Percentiles rank a stretch among this genome's conserved stretches.
Evolutionary conservation across 2,797 vertebrate genomes (phyloP).

Genomic region (Lepus oiostolus): DNA sequence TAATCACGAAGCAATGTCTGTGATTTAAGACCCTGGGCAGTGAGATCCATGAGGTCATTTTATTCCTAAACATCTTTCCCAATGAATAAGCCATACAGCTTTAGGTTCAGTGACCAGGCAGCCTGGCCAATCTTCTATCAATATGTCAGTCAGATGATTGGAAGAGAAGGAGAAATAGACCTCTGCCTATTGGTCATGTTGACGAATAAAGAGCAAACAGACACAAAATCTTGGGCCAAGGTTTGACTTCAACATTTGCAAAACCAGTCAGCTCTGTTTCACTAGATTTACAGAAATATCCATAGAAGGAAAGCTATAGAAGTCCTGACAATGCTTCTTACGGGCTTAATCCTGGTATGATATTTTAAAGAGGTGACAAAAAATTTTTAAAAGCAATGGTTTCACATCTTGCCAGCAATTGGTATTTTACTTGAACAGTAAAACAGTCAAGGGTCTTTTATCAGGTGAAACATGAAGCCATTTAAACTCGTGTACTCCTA

Average conservation of each 20-base stretch:
- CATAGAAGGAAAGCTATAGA: slow-evolving; percentile 50
- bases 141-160: slow-evolving; percentile 63
- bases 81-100: slow-evolving; percentile 31
- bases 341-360: background rate
- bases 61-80: background rate
- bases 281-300: slow-evolving; percentile 64
- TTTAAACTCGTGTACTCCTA: background rate
- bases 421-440: slow-evolving; percentile 30
- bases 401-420: slow-evolving; percentile 66
- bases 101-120: slow-evolving; percentile 39
- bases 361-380: slow-evolving; percentile 66
- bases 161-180: slow-evolving; percentile 42
- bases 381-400: slow-evolving; percentile 22
- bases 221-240: slow-evolving; percentile 1
- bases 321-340: background rate
- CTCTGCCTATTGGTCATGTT: background rate
- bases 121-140: slow-evolving; percentile 58
- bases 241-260: slow-evolving; percentile 64
- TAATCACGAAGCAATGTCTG: background rate
- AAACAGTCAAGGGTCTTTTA: background rate
- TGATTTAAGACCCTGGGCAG: background rate
- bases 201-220: slow-evolving; percentile 36
- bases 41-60: background rate
- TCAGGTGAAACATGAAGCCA: background rate
- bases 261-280: slow-evolving; percentile 61